Percentiles rank a stretch among this genome's conserved stretches.
These are phyloP conservation scores for Euphydryas editha DNA, from an alignment of 2,888 invertebrate species.

Conservation along the genomic window DNA sequence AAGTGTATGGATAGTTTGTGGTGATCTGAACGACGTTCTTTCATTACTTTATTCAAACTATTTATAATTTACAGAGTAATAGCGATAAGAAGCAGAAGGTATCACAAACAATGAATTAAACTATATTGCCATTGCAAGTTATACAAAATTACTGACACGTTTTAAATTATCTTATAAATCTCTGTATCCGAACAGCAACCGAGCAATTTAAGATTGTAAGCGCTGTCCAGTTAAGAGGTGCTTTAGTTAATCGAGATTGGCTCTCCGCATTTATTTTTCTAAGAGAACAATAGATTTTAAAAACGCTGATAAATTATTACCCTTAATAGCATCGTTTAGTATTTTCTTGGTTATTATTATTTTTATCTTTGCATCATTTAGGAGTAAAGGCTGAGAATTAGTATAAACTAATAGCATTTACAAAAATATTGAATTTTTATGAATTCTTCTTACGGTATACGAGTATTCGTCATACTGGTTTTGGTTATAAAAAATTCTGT, in stretches of 20 bases:
- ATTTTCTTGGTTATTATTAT: not conserved
- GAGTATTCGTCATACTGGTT: too few species aligned
- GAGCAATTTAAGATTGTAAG: slow-evolving; percentile 31
- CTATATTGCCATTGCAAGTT: slow-evolving; percentile 6
- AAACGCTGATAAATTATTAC: slow-evolving; percentile 12
- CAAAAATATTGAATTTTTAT: too few species aligned
- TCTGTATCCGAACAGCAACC: slow-evolving; percentile 19
- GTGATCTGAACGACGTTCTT: too few species aligned
- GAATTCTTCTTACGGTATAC: too few species aligned
- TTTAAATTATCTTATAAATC: slow-evolving; percentile 38
- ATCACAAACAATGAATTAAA: not conserved
- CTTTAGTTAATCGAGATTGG: slow-evolving; percentile 29
- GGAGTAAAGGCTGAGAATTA: not conserved
- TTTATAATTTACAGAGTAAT: not conserved
- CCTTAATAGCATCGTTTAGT: not conserved
- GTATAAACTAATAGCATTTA: too few species aligned
- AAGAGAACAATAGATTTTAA: slow-evolving; percentile 18
- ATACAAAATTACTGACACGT: slow-evolving; percentile 30
- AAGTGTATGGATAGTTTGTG: too few species aligned
- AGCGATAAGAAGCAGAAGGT: not conserved
- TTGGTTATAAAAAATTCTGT: too few species aligned
- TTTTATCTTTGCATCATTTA: not conserved
- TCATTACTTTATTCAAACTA: too few species aligned
- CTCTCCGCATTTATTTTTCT: slow-evolving; percentile 27
- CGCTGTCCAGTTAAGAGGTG: slow-evolving; percentile 17